A percentile compares a stretch with the other conserved stretches of the same genome.
phyloP scores from a whole-genome alignment of 2,888 invertebrate genomes.

The Dendrolimus pini region DNA sequence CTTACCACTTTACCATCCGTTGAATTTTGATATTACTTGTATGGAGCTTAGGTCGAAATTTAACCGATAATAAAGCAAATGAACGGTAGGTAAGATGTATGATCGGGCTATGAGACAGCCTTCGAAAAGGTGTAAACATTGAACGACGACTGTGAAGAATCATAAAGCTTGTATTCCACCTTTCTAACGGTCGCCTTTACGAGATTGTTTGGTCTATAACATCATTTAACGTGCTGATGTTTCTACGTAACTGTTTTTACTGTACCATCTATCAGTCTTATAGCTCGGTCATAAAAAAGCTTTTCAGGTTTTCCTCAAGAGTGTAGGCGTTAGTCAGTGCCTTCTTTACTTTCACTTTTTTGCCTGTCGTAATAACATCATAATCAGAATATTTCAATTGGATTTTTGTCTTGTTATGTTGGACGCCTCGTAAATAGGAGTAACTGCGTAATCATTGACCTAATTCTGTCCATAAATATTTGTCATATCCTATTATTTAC shows the following conservation, averaged over 20 bases:
- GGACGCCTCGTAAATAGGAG: not conserved
- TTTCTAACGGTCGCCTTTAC: slow-evolving; percentile 24
- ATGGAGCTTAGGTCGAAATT: no score
- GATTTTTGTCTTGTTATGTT: slow-evolving; percentile 16
- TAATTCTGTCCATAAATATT: not conserved
- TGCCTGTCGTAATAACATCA: slow-evolving; percentile 32
- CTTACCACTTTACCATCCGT: no score
- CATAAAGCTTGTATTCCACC: slow-evolving; percentile 16
- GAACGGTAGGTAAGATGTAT: no score
- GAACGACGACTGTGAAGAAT: slow-evolving; percentile 13
- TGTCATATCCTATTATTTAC: no score
- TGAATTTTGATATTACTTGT: no score
- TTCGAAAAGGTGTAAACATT: not conserved
- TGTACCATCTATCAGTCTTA: slow-evolving; percentile 15
- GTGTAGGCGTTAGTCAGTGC: slow-evolving; percentile 22
- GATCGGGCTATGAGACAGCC: not conserved
- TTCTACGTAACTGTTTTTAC: slow-evolving; percentile 16
- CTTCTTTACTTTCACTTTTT: slow-evolving; percentile 38
- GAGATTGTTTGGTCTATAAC: slow-evolving; percentile 34
- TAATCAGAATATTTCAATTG: slow-evolving; percentile 29
- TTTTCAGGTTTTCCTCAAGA: slow-evolving; percentile 22
- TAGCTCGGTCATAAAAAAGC: slow-evolving; percentile 17
- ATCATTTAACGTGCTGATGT: slow-evolving; percentile 16
- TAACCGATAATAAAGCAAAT: no score
- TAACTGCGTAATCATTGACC: not conserved